phyloP scores from a whole-genome alignment of 2,888 invertebrate species.

The Drosophila pseudotalamancana region DNA sequence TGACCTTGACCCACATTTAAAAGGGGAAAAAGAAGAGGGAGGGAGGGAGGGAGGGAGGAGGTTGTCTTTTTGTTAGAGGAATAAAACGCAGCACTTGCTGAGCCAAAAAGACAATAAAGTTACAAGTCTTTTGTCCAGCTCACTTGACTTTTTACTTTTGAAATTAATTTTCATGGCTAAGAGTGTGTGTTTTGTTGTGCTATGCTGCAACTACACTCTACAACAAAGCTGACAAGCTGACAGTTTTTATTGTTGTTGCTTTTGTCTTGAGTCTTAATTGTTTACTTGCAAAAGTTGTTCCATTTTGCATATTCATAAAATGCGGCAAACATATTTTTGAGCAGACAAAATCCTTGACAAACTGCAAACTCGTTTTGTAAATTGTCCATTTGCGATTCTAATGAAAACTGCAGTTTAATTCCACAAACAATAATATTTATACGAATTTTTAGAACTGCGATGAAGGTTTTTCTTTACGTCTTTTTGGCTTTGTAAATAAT shows the following conservation, averaged over 20 bases:
- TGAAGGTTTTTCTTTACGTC: constrained; percentile 6
- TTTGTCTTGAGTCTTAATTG: constrained; percentile 47
- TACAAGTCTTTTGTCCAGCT: constrained; percentile 34
- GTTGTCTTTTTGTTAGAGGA: neutral
- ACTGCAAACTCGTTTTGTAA: constrained; percentile 33
- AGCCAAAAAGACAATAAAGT: constrained; percentile 29
- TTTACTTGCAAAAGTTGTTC: constrained; percentile 55
- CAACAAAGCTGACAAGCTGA: constrained; percentile 24
- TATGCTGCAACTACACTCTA: constrained; percentile 12
- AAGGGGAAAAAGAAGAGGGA: too few species aligned
- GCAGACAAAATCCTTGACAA: constrained; percentile 38
- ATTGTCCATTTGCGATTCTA: constrained; percentile 27
- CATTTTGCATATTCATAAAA: constrained; percentile 57
- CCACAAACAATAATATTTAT: constrained; percentile 37
- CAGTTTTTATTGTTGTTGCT: constrained; percentile 11
- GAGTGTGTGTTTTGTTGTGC: constrained; percentile 1
- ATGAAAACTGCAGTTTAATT: constrained; percentile 49
- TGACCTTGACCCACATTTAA: constrained; percentile 72
- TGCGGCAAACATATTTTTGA: constrained; percentile 30
- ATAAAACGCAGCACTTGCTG: neutral
- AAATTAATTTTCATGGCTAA: constrained; percentile 37
- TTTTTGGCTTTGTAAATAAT: constrained; percentile 28
- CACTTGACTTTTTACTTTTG: constrained; percentile 37
- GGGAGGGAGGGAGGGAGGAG: neutral
- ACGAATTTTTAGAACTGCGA: constrained; percentile 25